Evolutionary conservation across 2,888 invertebrate genomes (phyloP).

Genomic region (Dolichopus griseipennis): DNA sequence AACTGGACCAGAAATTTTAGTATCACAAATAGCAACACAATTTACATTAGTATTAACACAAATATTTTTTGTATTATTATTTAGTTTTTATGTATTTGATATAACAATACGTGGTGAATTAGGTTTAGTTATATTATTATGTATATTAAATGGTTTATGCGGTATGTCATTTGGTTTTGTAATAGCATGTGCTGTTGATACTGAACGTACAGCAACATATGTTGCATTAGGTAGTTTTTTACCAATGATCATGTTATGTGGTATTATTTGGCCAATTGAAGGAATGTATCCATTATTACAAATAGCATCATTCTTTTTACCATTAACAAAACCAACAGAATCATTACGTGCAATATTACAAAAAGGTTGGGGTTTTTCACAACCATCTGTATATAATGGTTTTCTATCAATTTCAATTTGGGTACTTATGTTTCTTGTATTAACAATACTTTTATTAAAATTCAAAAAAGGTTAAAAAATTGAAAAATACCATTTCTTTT

Average conservation of each 20-base stretch:
- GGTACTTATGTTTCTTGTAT: constrained; percentile 66
- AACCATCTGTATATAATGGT: constrained; percentile 68
- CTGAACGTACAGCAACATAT: constrained; percentile 76
- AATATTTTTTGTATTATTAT: constrained; percentile 65
- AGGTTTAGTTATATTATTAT: constrained; percentile 62
- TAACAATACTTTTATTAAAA: constrained; percentile 67
- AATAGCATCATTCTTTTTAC: constrained; percentile 65
- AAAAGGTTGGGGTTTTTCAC: constrained; percentile 67
- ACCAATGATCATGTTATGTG: constrained; percentile 77
- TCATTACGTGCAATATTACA: constrained; percentile 76
- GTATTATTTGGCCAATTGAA: constrained; percentile 92
- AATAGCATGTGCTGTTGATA: constrained; percentile 69
- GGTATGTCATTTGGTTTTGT: constrained; percentile 91
- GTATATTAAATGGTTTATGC: constrained; percentile 75
- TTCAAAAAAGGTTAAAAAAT: constrained; percentile 69
- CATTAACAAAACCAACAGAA: constrained; percentile 81
- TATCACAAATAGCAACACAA: constrained; percentile 80
- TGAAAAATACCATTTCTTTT: not conserved
- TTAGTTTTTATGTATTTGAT: constrained; percentile 68
- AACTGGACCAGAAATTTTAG: constrained; percentile 68
- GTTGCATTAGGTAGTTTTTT: constrained; percentile 77
- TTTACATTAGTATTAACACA: constrained; percentile 82
- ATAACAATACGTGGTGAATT: constrained; percentile 70
- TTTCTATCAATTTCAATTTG: constrained; percentile 70
- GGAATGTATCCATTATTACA: constrained; percentile 73